Evolutionary conservation across 2,888 invertebrate species (phyloP), one percentile per base, ranked within the genome.

Genomic region (Cistogaster globosa): DNA sequence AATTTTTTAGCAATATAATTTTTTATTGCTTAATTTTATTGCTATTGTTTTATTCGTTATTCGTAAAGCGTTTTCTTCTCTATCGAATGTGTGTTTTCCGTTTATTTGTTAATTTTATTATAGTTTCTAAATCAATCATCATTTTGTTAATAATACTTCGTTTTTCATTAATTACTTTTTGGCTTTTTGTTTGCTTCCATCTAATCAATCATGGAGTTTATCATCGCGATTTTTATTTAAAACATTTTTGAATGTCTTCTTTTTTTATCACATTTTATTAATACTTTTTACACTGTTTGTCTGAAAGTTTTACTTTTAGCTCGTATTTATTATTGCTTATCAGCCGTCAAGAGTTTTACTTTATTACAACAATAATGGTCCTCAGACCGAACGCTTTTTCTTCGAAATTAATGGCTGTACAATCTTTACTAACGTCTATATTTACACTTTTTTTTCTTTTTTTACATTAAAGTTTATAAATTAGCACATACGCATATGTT

Each of bases 401-500:
- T 14, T 55, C 51, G 76, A 82, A 63, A 69, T 76, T 38, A 69
- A 65, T 82, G 76, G 71, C 65, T 76, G 71, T 76, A 71, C 76
- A 71, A 65, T 38, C 58, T 71, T 71, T 65, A 71, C 58, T 57
- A 77, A 72, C 32, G 32, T 65, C 51, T 76, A 58, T 71, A 32
- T 32, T 32, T 65, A 38, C 22, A 32, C 16, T 65, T 63, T 22
- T 58, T 26, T 26, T 26, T 76, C 63, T 69, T 18, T 63, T 82
- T 71, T 69, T 76, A 82, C 45, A 82, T 71, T 76, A 82, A 77
- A 69, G 58, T 83, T 83, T 65, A 83, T 83, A 77, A 83, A 83
- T 83, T 83, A 83, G 82, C 82, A 83, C 82, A 83, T 83, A 83
- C 82, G 82, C 82, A 77, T 76, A 83, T 71, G 65, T 77, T 72